A percentile compares a stretch with the other conserved stretches of the same genome.
phyloP scores from a whole-genome alignment of 1,140 invertebrate species.

The Physella acuta region DNA sequence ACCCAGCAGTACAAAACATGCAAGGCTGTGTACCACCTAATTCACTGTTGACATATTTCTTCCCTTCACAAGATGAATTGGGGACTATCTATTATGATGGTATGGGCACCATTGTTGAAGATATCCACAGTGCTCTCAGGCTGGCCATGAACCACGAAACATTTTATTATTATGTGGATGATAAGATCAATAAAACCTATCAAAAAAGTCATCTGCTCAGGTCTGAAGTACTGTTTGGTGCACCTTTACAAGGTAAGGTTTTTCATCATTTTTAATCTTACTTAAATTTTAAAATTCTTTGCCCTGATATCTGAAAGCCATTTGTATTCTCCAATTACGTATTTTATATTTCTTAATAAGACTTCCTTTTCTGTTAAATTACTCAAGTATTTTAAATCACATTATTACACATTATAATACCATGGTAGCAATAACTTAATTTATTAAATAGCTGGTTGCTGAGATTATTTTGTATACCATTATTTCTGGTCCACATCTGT shows the following conservation, averaged over 20 bases:
- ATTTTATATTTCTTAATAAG: too few relatives aligned
- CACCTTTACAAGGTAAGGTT: conserved; percentile 48
- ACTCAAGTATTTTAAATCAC: too few relatives aligned
- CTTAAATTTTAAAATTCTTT: too few relatives aligned
- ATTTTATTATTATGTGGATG: conserved; percentile 54
- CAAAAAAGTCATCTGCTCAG: conserved; percentile 42
- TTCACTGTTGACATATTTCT: conserved; percentile 53
- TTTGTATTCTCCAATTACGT: conserved; percentile 15
- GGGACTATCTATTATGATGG: conserved; percentile 46
- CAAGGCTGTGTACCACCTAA: conserved; percentile 49
- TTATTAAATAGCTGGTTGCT: too few relatives aligned
- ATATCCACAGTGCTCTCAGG: conserved; percentile 46
- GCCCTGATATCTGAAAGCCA: conserved; percentile 6
- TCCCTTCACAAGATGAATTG: conserved; percentile 37
- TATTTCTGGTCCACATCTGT: too few relatives aligned
- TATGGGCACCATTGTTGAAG: conserved; percentile 36
- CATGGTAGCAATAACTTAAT: too few relatives aligned
- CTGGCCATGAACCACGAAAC: conserved; percentile 47
- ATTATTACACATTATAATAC: too few relatives aligned
- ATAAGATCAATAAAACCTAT: conserved; percentile 45
- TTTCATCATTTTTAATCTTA: too few relatives aligned
- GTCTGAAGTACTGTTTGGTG: conserved; percentile 52
- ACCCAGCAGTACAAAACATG: conserved; percentile 35
- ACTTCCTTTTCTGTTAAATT: too few relatives aligned
- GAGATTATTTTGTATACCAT: too few relatives aligned